A percentile compares a stretch with the other conserved stretches of the same genome.
These are phyloP conservation scores for Percina caprodes DNA, from an alignment of 2,113 vertebrate species.

Conservation along the genomic window DNA sequence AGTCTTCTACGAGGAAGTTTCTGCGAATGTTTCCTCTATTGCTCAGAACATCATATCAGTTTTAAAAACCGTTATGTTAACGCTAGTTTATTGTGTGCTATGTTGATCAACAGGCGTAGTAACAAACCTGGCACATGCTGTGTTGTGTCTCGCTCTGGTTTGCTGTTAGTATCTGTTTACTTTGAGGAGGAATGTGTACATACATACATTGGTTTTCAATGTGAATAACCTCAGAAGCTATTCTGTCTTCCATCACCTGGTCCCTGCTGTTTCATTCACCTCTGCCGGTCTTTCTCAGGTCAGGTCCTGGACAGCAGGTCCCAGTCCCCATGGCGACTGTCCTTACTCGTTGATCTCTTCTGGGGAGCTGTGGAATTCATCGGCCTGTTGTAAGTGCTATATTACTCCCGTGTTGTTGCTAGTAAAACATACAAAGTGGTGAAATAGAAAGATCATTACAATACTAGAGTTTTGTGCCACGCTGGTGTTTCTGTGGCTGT, in stretches of 20 bases:
- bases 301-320: conserved; percentile 91
- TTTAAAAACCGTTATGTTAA: not conserved
- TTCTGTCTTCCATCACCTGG: too few relatives aligned
- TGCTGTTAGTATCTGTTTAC: not conserved
- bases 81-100: too few relatives aligned
- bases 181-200: not conserved
- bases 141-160: not conserved
- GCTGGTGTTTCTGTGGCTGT: not conserved
- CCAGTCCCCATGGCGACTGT: conserved; percentile 93
- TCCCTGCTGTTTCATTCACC: not conserved
- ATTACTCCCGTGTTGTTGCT: not conserved
- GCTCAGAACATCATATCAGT: not conserved
- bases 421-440: not conserved
- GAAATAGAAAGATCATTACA: not conserved
- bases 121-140: not conserved
- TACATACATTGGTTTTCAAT: not conserved
- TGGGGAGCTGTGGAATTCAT: conserved; percentile 96
- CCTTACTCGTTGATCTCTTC: conserved; percentile 91
- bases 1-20: fast-evolving
- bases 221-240: not conserved
- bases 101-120: not conserved
- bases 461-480: not conserved
- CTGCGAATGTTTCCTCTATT: not conserved
- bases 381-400: conserved; percentile 90
- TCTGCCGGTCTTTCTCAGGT: conserved; percentile 79